These are phyloP conservation scores for Stenotaenia linearis DNA, from an alignment of 2,888 invertebrate genomes.

Conservation along the genomic window DNA sequence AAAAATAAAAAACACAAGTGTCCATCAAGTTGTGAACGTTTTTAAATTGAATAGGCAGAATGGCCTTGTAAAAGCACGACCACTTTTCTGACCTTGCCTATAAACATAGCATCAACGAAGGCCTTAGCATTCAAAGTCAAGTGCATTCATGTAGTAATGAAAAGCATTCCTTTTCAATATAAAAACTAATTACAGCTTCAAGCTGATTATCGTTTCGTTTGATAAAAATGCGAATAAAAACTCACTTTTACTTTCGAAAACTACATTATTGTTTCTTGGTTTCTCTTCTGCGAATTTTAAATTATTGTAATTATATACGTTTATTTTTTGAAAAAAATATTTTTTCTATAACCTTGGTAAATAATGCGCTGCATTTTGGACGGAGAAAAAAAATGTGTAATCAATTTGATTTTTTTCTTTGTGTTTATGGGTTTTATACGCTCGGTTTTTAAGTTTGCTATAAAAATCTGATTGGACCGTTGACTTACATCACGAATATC, in stretches of 20 bases:
- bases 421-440: no score
- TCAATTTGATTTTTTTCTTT: no score
- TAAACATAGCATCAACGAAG: conserved; percentile 8
- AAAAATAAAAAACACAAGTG: neutral
- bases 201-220: neutral
- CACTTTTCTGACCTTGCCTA: neutral
- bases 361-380: neutral
- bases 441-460: neutral
- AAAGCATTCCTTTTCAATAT: neutral
- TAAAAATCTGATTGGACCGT: conserved; percentile 1
- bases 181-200: neutral
- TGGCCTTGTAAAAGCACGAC: neutral
- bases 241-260: neutral
- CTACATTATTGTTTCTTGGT: neutral
- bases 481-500: no score
- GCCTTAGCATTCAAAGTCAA: conserved; percentile 10
- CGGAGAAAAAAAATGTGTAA: no score
- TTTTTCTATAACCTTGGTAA: neutral
- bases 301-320: neutral
- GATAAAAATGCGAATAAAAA: neutral
- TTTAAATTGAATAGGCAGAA: neutral
- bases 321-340: neutral
- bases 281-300: neutral
- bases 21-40: neutral
- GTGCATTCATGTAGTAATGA: conserved; percentile 6